These are phyloP conservation scores for Anoncus sp. DNA, from an alignment of 2,888 invertebrate genomes.

Conservation along the genomic window DNA sequence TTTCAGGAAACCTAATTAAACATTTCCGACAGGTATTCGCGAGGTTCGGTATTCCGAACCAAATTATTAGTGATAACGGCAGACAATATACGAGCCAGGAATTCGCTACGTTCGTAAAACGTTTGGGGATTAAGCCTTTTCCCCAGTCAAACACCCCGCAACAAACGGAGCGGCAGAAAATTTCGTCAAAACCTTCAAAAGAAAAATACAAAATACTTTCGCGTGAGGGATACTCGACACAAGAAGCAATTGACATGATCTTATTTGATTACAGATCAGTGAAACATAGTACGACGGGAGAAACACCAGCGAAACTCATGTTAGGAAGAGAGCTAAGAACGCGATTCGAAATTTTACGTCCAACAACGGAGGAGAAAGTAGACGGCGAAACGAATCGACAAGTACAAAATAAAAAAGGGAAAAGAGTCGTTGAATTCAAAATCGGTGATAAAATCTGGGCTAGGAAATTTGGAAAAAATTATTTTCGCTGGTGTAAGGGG, in stretches of 20 bases:
- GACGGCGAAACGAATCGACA: neutral
- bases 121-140: neutral
- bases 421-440: neutral
- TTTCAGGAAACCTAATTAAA: slow-evolving; percentile 17
- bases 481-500: slow-evolving; percentile 13
- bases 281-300: slow-evolving; percentile 19
- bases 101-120: no score
- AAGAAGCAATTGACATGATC: slow-evolving; percentile 27
- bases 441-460: slow-evolving; percentile 5
- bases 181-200: slow-evolving; percentile 29
- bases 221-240: neutral
- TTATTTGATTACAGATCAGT: slow-evolving; percentile 35
- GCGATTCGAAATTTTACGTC: slow-evolving; percentile 20
- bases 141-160: slow-evolving; percentile 14
- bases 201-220: slow-evolving; percentile 31
- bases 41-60: slow-evolving; percentile 3
- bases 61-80: slow-evolving; percentile 11
- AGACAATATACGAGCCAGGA: neutral
- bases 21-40: slow-evolving; percentile 38
- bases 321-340: slow-evolving; percentile 28
- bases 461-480: no score
- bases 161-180: slow-evolving; percentile 28
- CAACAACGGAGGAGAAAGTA: slow-evolving; percentile 2
- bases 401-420: neutral
- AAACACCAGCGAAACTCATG: slow-evolving; percentile 33